phyloP scores from a whole-genome alignment of 2,113 vertebrate species.

The Kobus ellipsiprymnus region DNA sequence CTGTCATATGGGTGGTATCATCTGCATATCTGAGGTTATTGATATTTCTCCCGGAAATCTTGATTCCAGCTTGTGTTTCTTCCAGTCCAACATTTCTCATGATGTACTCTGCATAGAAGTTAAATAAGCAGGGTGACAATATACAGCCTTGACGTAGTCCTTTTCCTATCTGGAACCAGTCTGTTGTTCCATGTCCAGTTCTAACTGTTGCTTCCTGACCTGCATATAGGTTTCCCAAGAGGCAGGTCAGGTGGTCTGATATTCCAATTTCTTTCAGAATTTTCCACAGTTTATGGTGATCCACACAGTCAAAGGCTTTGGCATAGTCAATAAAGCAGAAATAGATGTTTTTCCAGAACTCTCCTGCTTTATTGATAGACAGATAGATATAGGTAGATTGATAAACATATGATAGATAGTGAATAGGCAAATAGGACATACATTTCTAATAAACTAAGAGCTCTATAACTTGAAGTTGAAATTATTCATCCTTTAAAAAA shows the following conservation, averaged over 20 bases:
- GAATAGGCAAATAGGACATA: neutral
- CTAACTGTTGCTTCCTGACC: neutral
- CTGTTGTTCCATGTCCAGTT: neutral
- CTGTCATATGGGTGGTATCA: no score
- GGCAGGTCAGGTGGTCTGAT: neutral
- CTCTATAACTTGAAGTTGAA: neutral
- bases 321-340: neutral
- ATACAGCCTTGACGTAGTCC: neutral
- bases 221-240: neutral
- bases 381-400: neutral
- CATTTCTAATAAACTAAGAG: neutral
- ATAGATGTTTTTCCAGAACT: neutral
- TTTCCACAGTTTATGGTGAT: neutral
- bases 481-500: neutral
- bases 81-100: no score
- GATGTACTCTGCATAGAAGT: no score
- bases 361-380: neutral
- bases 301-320: neutral
- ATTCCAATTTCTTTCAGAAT: neutral
- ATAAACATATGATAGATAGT: neutral
- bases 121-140: no score
- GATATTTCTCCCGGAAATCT: no score
- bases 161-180: neutral
- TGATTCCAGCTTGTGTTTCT: no score
- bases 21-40: no score